Conservation (phyloP, 2,888 invertebrate species). For the Uropetala carovei region DNA sequence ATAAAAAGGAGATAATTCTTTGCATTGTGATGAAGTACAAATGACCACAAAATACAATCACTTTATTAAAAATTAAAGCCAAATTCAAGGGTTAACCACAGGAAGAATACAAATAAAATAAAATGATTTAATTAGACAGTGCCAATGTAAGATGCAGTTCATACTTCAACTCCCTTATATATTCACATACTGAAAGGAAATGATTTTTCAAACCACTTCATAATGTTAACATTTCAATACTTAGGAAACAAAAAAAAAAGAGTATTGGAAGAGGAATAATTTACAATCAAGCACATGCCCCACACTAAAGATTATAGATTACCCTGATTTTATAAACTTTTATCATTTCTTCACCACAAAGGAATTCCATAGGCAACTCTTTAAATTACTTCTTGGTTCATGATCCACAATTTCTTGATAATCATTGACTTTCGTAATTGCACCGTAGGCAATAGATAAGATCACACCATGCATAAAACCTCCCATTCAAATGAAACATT, state of each 20-base stretch:
- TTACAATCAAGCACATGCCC: constrained; percentile 57
- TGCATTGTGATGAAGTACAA: constrained; percentile 63
- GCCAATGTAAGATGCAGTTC: constrained; percentile 53
- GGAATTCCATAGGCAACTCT: constrained; percentile 40
- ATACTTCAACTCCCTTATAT: not conserved
- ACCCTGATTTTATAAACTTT: constrained; percentile 61
- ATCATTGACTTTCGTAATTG: constrained; percentile 31
- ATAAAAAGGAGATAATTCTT: constrained; percentile 64
- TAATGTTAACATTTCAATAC: constrained; percentile 50
- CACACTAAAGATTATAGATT: constrained; percentile 56
- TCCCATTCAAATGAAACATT: constrained; percentile 25
- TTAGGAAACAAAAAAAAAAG: constrained; percentile 58
- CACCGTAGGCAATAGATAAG: constrained; percentile 21
- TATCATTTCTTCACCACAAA: constrained; percentile 62
- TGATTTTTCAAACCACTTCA: constrained; percentile 51
- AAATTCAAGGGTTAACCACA: constrained; percentile 35
- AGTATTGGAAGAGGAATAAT: constrained; percentile 63
- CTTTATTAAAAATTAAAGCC: constrained; percentile 56
- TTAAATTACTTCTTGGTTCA: constrained; percentile 52
- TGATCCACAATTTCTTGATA: constrained; percentile 11
- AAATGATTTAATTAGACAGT: constrained; percentile 49
- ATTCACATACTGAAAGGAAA: constrained; percentile 41
- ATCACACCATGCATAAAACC: constrained; percentile 57
- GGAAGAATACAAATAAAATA: constrained; percentile 49
- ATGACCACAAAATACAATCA: constrained; percentile 63